Conservation (phyloP, 2,113 vertebrate species). For the Ochotona curzoniae region DNA sequence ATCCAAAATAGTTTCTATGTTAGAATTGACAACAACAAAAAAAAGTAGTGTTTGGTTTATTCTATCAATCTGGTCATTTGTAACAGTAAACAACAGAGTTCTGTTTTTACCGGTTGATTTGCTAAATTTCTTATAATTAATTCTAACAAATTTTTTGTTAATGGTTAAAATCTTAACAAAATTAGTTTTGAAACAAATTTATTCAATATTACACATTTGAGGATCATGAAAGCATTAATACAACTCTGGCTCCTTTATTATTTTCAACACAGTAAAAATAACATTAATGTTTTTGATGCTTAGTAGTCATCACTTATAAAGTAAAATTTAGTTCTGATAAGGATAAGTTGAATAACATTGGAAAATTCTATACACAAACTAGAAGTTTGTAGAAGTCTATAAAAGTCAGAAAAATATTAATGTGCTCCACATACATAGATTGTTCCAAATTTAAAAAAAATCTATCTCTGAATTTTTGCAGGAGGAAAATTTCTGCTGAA, state of each 20-base stretch:
- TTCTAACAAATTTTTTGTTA: neutral
- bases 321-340: neutral
- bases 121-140: neutral
- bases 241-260: neutral
- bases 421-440: neutral
- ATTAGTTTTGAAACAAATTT: neutral
- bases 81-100: neutral
- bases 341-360: neutral
- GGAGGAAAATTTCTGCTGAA: no score
- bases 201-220: neutral
- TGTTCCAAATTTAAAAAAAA: neutral
- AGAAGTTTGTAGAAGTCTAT: neutral
- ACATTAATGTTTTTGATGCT: neutral
- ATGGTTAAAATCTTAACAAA: neutral
- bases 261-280: neutral
- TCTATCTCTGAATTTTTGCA: neutral
- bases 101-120: neutral
- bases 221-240: neutral
- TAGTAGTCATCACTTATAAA: neutral
- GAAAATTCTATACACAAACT: neutral
- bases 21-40: neutral
- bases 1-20: neutral
- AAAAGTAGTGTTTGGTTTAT: no score
- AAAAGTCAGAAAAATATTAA: neutral
- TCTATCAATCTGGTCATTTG: no score